These are phyloP conservation scores for Metacarcinus magister DNA, from an alignment of 2,888 invertebrate genomes.

Conservation along the genomic window DNA sequence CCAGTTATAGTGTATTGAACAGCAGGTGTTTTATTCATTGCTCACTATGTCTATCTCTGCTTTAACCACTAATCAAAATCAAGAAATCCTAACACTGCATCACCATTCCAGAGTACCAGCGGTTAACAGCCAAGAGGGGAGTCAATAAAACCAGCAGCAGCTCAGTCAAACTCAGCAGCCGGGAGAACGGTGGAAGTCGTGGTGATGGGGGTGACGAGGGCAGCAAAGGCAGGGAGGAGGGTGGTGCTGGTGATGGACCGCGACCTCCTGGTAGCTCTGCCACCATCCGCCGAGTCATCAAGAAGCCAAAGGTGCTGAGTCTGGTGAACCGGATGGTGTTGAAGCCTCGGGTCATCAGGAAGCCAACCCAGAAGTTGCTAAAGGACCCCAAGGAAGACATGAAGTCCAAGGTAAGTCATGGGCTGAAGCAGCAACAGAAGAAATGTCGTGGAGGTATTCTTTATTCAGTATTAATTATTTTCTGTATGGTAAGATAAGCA, in stretches of 20 bases:
- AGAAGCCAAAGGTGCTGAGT: conserved; percentile 74
- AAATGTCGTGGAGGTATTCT: not conserved
- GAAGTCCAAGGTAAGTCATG: conserved; percentile 54
- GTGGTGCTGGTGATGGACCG: conserved; percentile 46
- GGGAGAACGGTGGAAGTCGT: conserved; percentile 51
- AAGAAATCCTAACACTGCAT: not conserved
- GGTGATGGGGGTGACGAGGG: conserved; percentile 58
- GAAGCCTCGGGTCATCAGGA: conserved; percentile 75
- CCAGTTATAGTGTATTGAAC: not conserved
- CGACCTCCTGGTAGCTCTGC: conserved; percentile 76
- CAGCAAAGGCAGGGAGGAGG: conserved; percentile 42
- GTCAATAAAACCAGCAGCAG: conserved; percentile 60
- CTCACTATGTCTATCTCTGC: no score
- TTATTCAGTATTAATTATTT: not conserved
- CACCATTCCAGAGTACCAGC: conserved; percentile 69
- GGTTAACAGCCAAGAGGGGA: conserved; percentile 68
- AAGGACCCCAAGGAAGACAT: conserved; percentile 73
- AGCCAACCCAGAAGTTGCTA: conserved; percentile 70
- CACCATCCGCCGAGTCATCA: conserved; percentile 73
- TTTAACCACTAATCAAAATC: not conserved
- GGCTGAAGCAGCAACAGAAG: not conserved
- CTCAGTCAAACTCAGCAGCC: conserved; percentile 47
- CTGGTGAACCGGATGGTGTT: conserved; percentile 74
- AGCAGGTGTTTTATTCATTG: not conserved
- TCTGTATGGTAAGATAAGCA: not conserved